These are phyloP conservation scores for Synanthedon andrenaeformis DNA, from an alignment of 2,888 invertebrate species.

Conservation along the genomic window DNA sequence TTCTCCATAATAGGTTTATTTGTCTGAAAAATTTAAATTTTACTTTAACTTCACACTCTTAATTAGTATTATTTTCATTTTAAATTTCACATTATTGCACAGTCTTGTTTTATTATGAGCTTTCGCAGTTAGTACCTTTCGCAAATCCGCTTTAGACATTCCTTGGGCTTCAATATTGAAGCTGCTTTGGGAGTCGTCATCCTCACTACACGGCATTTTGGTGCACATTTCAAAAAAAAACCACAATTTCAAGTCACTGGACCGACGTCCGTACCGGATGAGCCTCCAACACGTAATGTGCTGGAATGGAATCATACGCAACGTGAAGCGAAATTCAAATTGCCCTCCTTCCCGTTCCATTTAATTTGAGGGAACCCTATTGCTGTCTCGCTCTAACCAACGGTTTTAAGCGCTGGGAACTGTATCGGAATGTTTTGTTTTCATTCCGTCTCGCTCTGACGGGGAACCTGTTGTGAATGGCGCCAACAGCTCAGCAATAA, in stretches of 20 bases:
- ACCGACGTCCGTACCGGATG: slow-evolving; percentile 21
- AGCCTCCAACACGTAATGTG: slow-evolving; percentile 27
- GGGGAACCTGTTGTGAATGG: slow-evolving; percentile 53
- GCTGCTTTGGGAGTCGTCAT: slow-evolving; percentile 67
- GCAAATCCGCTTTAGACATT: slow-evolving; percentile 77
- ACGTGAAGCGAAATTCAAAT: slow-evolving; percentile 47
- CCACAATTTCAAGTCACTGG: slow-evolving; percentile 1
- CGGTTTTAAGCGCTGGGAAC: slow-evolving; percentile 44
- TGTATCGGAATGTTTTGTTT: slow-evolving; percentile 69
- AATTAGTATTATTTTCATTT: not conserved
- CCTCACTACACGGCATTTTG: slow-evolving; percentile 74
- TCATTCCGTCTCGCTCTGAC: slow-evolving; percentile 52
- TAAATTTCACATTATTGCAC: not conserved
- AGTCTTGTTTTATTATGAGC: not conserved
- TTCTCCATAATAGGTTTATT: slow-evolving; percentile 96
- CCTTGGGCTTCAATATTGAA: slow-evolving; percentile 65
- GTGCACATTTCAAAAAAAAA: slow-evolving; percentile 1
- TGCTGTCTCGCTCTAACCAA: slow-evolving; percentile 27
- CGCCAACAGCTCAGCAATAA: slow-evolving; percentile 24
- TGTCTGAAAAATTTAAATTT: slow-evolving; percentile 72
- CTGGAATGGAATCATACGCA: slow-evolving; percentile 25
- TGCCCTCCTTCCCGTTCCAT: slow-evolving; percentile 41
- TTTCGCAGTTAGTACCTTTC: slow-evolving; percentile 65
- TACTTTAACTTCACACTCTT: not conserved
- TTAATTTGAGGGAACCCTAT: slow-evolving; percentile 26